Conservation (phyloP, 1,140 invertebrate species). For the Magallana ariakensis region DNA sequence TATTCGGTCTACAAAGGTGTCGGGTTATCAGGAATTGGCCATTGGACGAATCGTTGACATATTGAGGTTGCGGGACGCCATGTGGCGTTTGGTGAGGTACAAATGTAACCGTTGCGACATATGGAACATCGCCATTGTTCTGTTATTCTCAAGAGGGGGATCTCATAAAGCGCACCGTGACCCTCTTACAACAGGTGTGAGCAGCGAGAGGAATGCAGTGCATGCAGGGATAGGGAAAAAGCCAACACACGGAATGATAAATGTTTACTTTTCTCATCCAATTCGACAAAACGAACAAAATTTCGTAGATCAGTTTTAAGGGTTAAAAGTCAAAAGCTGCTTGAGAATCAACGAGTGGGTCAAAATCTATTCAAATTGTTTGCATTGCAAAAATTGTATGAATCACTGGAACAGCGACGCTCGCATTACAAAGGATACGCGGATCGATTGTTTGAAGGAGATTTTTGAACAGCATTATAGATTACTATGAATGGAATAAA, state of each 20-base stretch:
- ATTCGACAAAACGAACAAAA: constrained; percentile 30
- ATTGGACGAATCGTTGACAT: not conserved
- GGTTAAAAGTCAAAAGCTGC: constrained; percentile 28
- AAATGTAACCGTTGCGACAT: constrained; percentile 1
- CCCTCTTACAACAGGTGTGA: constrained; percentile 9
- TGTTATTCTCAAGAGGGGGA: not conserved
- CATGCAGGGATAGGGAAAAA: not conserved
- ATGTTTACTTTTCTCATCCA: constrained; percentile 32
- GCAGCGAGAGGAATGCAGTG: not conserved
- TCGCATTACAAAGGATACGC: not conserved
- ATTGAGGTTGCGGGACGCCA: not conserved
- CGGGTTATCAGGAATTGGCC: not conserved
- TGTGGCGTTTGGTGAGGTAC: not conserved
- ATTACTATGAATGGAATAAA: constrained; percentile 25
- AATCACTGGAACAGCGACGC: not conserved
- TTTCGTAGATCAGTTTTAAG: constrained; percentile 24
- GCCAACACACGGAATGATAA: not conserved
- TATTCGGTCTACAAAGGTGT: no score
- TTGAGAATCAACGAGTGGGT: constrained; percentile 15
- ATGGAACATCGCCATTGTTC: not conserved
- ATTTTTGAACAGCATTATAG: not conserved
- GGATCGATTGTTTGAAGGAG: constrained; percentile 7
- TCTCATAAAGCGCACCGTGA: not conserved
- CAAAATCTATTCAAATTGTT: constrained; percentile 18
- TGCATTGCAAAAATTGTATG: constrained; percentile 21